phyloP scores from a whole-genome alignment of 2,888 invertebrate genomes.

The Blastobasis lacticolella region DNA sequence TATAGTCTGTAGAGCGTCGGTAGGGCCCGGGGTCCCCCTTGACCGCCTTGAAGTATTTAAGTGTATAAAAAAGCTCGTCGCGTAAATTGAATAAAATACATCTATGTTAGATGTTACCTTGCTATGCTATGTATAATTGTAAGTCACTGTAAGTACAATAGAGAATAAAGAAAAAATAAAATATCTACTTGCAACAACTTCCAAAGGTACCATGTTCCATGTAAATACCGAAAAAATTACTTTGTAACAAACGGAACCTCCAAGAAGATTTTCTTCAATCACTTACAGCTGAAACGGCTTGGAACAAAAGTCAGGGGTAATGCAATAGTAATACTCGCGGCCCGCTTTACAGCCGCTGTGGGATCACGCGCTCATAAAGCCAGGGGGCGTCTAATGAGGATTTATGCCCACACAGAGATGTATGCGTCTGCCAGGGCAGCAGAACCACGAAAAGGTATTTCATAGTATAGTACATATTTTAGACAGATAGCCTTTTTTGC shows the following conservation, averaged over 20 bases:
- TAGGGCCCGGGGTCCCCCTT: no score
- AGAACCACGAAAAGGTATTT: not conserved
- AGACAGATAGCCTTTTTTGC: no score
- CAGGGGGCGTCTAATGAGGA: conserved; percentile 62
- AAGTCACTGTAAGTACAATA: no score
- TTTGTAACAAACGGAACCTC: not conserved
- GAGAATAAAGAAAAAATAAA: no score
- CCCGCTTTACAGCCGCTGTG: conserved; percentile 64
- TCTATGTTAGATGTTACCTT: not conserved
- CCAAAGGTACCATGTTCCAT: no score
- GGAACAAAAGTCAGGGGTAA: conserved; percentile 54
- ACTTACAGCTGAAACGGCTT: conserved; percentile 21
- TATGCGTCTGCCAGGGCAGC: conserved; percentile 28
- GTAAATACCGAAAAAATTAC: no score
- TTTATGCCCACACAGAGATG: conserved; percentile 52
- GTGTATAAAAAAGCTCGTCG: no score
- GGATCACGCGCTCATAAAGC: conserved; percentile 54
- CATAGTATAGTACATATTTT: no score
- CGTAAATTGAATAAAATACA: no score
- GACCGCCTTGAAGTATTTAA: no score
- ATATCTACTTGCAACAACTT: no score
- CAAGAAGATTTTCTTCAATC: conserved; percentile 25
- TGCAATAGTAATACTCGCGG: conserved; percentile 48
- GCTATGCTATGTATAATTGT: not conserved
- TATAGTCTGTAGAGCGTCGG: no score